A percentile compares a stretch with the other conserved stretches of the same genome.
Conservation (phyloP, 2,797 vertebrate species). For the Aeoliscus strigatus region DNA sequence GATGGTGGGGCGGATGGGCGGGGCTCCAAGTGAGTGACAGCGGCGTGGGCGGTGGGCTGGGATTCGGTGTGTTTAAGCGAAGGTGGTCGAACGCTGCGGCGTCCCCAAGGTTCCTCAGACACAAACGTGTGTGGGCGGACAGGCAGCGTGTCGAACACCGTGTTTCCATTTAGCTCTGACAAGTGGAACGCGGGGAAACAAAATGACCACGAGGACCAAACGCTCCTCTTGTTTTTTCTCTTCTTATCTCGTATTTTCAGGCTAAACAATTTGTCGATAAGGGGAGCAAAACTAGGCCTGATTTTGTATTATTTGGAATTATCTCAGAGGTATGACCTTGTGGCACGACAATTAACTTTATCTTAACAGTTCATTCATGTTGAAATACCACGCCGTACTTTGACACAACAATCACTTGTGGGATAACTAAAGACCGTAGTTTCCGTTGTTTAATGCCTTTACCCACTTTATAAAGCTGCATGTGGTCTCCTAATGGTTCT, state of each 20-base stretch:
- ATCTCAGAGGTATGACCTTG: constrained; percentile 2
- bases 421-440: constrained; percentile 24
- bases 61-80: constrained; percentile 7
- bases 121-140: constrained; percentile 62
- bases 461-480: constrained; percentile 49
- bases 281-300: too few relatives aligned
- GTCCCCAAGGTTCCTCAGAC: too few relatives aligned
- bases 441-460: constrained; percentile 40
- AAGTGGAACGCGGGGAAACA: constrained; percentile 24
- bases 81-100: too few relatives aligned
- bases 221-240: not conserved
- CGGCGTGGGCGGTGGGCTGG: constrained; percentile 47
- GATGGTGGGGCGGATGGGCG: constrained; percentile 34
- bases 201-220: constrained; percentile 16
- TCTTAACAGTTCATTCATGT: not conserved
- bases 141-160: constrained; percentile 59
- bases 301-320: not conserved
- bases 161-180: constrained; percentile 61
- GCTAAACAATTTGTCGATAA: not conserved
- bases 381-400: constrained; percentile 9
- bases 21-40: constrained; percentile 54
- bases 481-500: constrained; percentile 53
- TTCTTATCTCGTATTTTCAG: not conserved
- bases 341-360: not conserved
- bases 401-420: constrained; percentile 1